Base-by-base conservation (phyloP, 2,888 invertebrate species). In the Entomobrya multifasciata region DNA sequence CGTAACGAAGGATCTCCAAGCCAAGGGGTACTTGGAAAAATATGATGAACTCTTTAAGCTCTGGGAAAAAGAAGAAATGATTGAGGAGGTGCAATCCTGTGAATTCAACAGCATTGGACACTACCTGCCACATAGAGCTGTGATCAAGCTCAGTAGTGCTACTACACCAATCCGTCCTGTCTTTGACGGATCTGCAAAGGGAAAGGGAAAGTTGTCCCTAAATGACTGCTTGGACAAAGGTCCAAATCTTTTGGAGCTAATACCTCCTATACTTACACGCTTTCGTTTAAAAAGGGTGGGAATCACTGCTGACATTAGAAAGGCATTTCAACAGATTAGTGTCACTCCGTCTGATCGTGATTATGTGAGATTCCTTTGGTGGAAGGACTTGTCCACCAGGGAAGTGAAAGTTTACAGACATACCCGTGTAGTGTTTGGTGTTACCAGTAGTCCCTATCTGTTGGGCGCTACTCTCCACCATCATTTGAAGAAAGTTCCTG, bases 81-180 rank as follows among this genome's bases (percentile, higher is more conserved):
- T 80, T 8, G 62, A 78, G 10, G 47, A 62, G 22, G 78, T 78
- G 1, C 57, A n/a, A n/a, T n/a, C 70, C 3, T 0, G 6, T 0
- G 70, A 15, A 0, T 52, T 36, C 10, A 36, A 6, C 5, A 2
- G 15, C 30, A 25, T 17, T 6, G 82, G 57, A 1, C 65, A 77
- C 17, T 87, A 82, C 17, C 41, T 90, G 11, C 90, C 90, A 52
- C 91, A 90, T 70, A 47, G 88, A n/a, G 86, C 83, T 2, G 89
- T 91, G 10, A 8, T 89, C 11, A 90, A 90, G 70, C 74, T 30
- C 0, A 52, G 8, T 8, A 78, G 82, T 44, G 2, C 11, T 15
- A 82, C 87, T 1, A 86, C 86, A 3, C 67, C 67, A 6, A 36
- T 70, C 0, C 25, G 87, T 3, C 87, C n/a, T n/a, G n/a, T n/a